A percentile compares a stretch with the other conserved stretches of the same genome.
Evolutionary conservation across 2,888 invertebrate species (phyloP).

Genomic region (Eurois occulta): DNA sequence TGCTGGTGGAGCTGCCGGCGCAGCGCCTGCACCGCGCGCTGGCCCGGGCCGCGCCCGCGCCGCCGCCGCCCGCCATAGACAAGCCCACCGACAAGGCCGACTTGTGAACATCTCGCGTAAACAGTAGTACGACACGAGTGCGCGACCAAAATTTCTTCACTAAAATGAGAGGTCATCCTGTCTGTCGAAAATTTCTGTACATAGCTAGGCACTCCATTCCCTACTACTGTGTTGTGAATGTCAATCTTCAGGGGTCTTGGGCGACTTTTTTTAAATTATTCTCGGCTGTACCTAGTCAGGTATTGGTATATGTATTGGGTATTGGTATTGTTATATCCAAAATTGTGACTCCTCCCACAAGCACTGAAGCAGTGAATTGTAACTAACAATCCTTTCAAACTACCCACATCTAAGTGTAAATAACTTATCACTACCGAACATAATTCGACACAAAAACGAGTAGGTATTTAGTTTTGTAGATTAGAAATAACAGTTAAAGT

Average conservation of each 20-base stretch:
- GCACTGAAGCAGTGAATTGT: slow-evolving; percentile 4
- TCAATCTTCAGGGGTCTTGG: slow-evolving; percentile 14
- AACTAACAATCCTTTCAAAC: not conserved
- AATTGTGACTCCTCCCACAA: slow-evolving; percentile 9
- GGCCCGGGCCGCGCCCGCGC: slow-evolving; percentile 42
- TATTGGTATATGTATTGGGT: too few relatives aligned
- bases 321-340: too few relatives aligned
- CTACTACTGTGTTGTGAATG: slow-evolving; percentile 10
- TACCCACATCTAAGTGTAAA: slow-evolving; percentile 7
- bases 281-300: slow-evolving; percentile 50
- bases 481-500: slow-evolving; percentile 10
- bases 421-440: slow-evolving; percentile 3
- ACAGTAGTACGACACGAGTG: slow-evolving; percentile 2
- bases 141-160: not conserved
- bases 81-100: slow-evolving; percentile 70
- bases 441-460: not conserved
- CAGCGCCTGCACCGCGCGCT: slow-evolving; percentile 81
- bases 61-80: slow-evolving; percentile 64
- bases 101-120: slow-evolving; percentile 52
- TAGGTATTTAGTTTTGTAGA: not conserved
- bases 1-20: slow-evolving; percentile 84
- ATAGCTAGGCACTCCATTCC: slow-evolving; percentile 23
- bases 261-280: slow-evolving; percentile 29
- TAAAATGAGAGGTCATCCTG: not conserved
- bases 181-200: slow-evolving; percentile 5